These are phyloP conservation scores for Pangasius krempfi DNA, from an alignment of 2,797 vertebrate genomes.

Conservation along the genomic window DNA sequence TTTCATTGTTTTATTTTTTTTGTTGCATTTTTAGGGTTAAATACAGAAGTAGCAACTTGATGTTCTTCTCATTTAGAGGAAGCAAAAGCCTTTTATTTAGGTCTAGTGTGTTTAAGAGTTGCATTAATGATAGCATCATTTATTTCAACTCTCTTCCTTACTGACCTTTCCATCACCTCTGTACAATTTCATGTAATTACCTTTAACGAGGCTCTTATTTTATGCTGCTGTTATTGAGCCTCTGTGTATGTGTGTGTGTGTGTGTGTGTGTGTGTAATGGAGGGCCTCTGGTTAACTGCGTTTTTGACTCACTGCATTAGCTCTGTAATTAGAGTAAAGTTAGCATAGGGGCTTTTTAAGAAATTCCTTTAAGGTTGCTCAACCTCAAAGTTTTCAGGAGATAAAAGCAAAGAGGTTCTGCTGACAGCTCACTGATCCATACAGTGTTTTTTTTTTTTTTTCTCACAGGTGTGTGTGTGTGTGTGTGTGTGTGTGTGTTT, in stretches of 20 bases:
- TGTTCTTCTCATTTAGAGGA: neutral
- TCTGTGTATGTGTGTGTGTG: conserved; percentile 57
- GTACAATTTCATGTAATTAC: conserved; percentile 65
- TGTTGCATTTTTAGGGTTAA: neutral
- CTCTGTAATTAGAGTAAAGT: conserved; percentile 43
- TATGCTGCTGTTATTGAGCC: conserved; percentile 58
- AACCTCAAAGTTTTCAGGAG: conserved; percentile 27
- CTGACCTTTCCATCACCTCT: conserved; percentile 57
- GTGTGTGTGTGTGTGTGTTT: conserved; percentile 13
- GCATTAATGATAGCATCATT: conserved; percentile 29
- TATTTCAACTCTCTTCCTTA: conserved; percentile 26
- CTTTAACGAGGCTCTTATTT: conserved; percentile 60
- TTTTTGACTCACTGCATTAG: conserved; percentile 37
- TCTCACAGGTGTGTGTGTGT: conserved; percentile 4
- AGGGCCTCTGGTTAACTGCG: conserved; percentile 54
- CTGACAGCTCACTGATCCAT: conserved; percentile 23
- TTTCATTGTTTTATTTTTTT: neutral
- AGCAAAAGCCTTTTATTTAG: neutral
- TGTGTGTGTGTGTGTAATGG: conserved; percentile 14
- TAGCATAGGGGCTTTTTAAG: conserved; percentile 28
- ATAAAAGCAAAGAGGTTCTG: conserved; percentile 37
- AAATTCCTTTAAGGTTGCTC: conserved; percentile 46
- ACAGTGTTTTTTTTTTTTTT: neutral
- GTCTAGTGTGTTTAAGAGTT: neutral
- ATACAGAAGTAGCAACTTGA: neutral